Base-by-base conservation (phyloP, 2,888 invertebrate genomes). In the Electrophaes corylata region DNA sequence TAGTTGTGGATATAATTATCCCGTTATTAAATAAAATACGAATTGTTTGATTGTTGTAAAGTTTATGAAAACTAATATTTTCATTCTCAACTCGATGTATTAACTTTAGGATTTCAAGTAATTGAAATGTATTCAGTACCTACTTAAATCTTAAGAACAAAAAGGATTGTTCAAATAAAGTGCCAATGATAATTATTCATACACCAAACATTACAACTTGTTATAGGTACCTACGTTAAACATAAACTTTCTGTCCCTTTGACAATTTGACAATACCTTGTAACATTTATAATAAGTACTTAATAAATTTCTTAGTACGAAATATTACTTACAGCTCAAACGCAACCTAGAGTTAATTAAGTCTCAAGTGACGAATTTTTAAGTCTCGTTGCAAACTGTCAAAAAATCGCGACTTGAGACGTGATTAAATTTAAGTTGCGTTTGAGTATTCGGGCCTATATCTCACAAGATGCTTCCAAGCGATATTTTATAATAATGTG, bases 31-130 rank as follows among this genome's bases (percentile, higher is more conserved):
- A 79, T 84, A 69, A 71, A 78, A 73, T 78, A 87, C 78, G 78
- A 81, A 87, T 84, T 89, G 88, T 89, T 91, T 89, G 71, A 88
- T 85, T 84, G 83, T 90, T 91, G 86, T 87, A 87, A 90, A 88
- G 84, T 89, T 88, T 90, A 88, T 81, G 83, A 66, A 75, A 83
- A 84, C 82, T 59, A 53, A 76, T 54, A 83, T 88, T 87, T 83
- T 82, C 82, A 88, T 85, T 73, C 73, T 73, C 79, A 79, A 82
- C 78, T 83, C 84, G 83, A 78, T 83, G 84, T 88, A 83, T 86
- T 81, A 79, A 74, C 66, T 68, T 69, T 76, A 79, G 78, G 76
- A 67, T 72, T 78, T 77, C 45, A 60, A 51, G 56, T 48, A 57
- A 60, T 66, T 64, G 62, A 74, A 67, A 69, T 70, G 69, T 75